These are phyloP conservation scores for Mus pahari DNA, from an alignment of 2,113 vertebrate genomes.

Conservation along the genomic window DNA sequence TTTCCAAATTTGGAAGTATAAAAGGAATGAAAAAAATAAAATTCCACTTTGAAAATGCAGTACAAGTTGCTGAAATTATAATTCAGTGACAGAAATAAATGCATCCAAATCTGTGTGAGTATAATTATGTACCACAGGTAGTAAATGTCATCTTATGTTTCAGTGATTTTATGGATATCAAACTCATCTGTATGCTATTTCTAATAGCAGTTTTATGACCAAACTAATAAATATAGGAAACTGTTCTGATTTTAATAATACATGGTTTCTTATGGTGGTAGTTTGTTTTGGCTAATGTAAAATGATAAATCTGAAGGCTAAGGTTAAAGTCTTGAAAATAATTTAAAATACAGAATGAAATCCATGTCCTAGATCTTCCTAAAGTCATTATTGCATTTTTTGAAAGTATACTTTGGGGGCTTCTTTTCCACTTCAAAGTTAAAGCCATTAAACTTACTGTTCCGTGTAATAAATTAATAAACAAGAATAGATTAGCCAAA, in stretches of 20 bases:
- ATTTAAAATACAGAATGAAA: constrained; percentile 60
- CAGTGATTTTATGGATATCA: constrained; percentile 82
- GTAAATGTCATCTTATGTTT: constrained; percentile 84
- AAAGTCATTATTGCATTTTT: constrained; percentile 74
- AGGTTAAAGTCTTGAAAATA: constrained; percentile 64
- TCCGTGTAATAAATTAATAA: constrained; percentile 84
- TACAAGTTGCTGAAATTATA: constrained; percentile 75
- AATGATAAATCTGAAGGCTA: constrained; percentile 68
- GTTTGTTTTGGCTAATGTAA: constrained; percentile 77
- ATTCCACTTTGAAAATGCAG: constrained; percentile 54
- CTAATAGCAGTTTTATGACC: constrained; percentile 82
- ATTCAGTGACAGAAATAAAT: constrained; percentile 78
- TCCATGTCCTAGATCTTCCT: constrained; percentile 69
- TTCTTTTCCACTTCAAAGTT: constrained; percentile 83
- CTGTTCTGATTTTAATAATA: constrained; percentile 83
- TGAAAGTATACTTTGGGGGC: constrained; percentile 71
- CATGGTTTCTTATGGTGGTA: constrained; percentile 63
- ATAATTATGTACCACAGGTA: constrained; percentile 84
- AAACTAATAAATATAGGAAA: constrained; percentile 83
- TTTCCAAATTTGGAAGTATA: constrained; percentile 37
- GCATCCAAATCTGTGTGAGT: constrained; percentile 71
- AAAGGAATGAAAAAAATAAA: constrained; percentile 60
- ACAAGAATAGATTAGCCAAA: constrained; percentile 79
- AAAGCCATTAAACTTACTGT: constrained; percentile 80
- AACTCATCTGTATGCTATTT: constrained; percentile 82